Percentiles rank a stretch among this genome's conserved stretches.
These are phyloP conservation scores for Lepidocolaptes lacrymiger DNA, from an alignment of 2,797 vertebrate genomes.

Conservation along the genomic window DNA sequence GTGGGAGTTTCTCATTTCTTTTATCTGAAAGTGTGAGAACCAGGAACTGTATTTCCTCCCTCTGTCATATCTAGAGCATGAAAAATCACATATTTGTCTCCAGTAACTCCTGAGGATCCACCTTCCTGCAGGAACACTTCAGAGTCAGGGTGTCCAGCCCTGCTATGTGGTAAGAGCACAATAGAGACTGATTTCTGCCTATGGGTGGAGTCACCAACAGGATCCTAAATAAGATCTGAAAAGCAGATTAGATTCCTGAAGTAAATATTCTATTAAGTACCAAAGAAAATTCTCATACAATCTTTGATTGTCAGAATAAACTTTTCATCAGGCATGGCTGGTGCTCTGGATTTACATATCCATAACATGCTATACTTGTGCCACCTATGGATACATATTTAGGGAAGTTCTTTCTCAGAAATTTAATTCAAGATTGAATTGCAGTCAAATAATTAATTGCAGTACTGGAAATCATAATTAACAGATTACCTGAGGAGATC, in stretches of 20 bases:
- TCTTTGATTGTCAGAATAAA: neutral
- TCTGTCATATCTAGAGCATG: neutral
- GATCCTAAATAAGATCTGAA: neutral
- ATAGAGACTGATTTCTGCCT: neutral
- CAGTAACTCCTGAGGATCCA: neutral
- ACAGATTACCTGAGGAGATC: neutral
- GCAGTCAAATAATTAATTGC: neutral
- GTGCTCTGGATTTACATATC: neutral
- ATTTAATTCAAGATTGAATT: neutral
- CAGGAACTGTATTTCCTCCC: neutral
- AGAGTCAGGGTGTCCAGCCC: neutral
- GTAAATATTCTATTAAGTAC: neutral
- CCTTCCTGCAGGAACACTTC: neutral
- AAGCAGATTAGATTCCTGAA: neutral
- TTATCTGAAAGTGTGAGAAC: neutral
- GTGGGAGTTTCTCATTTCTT: neutral
- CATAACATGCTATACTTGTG: neutral
- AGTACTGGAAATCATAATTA: neutral
- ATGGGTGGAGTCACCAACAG: neutral
- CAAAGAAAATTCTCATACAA: no score
- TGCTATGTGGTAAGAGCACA: neutral
- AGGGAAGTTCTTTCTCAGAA: neutral
- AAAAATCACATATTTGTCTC: conserved; percentile 28
- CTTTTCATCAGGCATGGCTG: neutral
- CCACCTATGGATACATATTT: neutral